Evolutionary conservation across 2,113 vertebrate genomes (phyloP).

Genomic region (Axis porcinus): DNA sequence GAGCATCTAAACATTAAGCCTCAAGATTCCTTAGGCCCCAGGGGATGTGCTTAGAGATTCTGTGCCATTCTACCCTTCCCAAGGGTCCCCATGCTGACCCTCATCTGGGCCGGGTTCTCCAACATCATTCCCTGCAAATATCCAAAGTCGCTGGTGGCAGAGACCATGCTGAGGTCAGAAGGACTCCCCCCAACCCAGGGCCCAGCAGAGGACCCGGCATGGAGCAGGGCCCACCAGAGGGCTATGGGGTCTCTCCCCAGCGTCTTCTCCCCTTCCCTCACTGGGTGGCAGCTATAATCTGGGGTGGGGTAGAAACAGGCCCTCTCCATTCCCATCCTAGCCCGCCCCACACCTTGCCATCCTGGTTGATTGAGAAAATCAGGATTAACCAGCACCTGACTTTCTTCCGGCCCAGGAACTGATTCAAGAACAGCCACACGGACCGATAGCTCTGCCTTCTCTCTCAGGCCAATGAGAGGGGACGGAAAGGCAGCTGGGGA

Average conservation of each 20-base stretch:
- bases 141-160: fast-evolving
- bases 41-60: fast-evolving
- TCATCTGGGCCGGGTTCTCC: fast-evolving
- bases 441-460: not conserved
- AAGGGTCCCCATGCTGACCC: not conserved
- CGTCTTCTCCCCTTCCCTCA: fast-evolving
- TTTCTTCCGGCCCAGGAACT: not conserved
- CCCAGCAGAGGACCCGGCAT: fast-evolving
- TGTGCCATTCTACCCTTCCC: fast-evolving
- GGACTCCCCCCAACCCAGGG: not conserved
- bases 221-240: fast-evolving
- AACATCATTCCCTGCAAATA: not conserved
- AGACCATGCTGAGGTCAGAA: fast-evolving
- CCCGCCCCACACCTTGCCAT: no score
- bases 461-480: not conserved
- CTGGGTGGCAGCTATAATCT: fast-evolving
- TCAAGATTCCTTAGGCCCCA: not conserved
- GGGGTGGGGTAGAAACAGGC: fast-evolving
- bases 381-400: not conserved
- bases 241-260: fast-evolving
- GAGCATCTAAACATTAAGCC: not conserved
- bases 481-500: not conserved
- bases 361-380: not conserved
- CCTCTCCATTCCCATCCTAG: not conserved
- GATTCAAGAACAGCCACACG: not conserved